Conservation (phyloP, 1,140 invertebrate species). For the Bathynomus jamesi region DNA sequence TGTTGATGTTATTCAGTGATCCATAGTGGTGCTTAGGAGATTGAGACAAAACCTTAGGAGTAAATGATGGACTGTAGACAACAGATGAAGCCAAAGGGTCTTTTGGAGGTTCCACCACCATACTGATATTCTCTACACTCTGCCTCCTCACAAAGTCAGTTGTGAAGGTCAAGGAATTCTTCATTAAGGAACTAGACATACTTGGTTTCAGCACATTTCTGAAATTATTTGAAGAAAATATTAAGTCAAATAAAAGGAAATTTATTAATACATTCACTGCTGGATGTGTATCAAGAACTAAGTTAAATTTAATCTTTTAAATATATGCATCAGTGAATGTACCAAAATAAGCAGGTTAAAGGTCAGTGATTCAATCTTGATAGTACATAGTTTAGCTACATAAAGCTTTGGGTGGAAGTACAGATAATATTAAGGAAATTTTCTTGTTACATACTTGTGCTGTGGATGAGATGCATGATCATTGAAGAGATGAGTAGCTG, state of each 20-base stretch:
- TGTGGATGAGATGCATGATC: conserved; percentile 36
- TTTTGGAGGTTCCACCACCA: conserved; percentile 47
- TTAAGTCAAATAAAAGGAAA: background rate
- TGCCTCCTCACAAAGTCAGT: conserved; percentile 32
- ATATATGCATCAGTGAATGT: no score
- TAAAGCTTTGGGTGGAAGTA: no score
- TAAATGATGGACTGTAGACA: conserved; percentile 32
- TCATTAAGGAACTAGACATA: conserved; percentile 31
- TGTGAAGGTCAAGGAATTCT: conserved; percentile 31
- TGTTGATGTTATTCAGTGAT: background rate
- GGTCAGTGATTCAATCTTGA: no score
- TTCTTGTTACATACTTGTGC: conserved; percentile 18
- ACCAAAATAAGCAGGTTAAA: no score
- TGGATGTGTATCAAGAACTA: no score
- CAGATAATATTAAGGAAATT: no score
- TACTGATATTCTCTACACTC: conserved; percentile 30
- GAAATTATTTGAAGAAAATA: conserved; percentile 40
- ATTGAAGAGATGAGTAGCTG: conserved; percentile 40
- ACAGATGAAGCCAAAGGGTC: conserved; percentile 42
- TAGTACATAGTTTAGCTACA: no score
- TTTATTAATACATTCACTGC: no score
- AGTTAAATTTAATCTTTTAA: no score
- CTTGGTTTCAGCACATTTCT: background rate
- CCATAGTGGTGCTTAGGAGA: conserved; percentile 28
- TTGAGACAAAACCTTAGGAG: conserved; percentile 38